Base-by-base conservation (phyloP, 1,140 invertebrate genomes). In the Nasonia giraulti region DNA sequence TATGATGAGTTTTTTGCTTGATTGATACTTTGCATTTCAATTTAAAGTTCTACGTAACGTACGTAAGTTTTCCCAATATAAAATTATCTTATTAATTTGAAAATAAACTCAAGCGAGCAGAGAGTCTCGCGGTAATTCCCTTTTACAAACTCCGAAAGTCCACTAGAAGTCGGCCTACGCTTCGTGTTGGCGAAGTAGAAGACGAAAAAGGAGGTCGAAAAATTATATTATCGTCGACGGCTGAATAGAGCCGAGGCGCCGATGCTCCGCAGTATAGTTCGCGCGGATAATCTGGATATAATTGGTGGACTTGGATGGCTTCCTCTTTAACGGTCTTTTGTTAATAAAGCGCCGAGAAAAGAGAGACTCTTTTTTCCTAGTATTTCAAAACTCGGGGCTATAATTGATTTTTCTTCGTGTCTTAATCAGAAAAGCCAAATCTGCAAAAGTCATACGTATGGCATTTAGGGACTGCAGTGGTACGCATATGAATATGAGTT, bases 191-290 rank as follows among this genome's bases (percentile, higher is more conserved):
- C 20, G 55, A 20, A n/a, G 55, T 17, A n/a, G 20, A 62, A 7
- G 55, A 62, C 55, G 55, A 62, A 62, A 62, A 62, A 62, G 55
- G 55, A 62, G 55, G 55, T 62, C 55, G 55, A 62, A 62, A 62
- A 62, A 62, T 62, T 62, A 20, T n/a, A n/a, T 62, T 62, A 62
- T 62, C 20, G 55, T 6, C 55, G 17, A 62, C 17, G 20, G 5
- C 55, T n/a, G 55, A 62, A 27, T 27, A n/a, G 55, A 62, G 6
- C 17, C 55, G n/a, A 62, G 17, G n/a, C 55, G 55, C 4, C 20
- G 55, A 55, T 14, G 17, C 8, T 40, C 40, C 8, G 40, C 1
- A 62, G 55, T 7, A 62, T 27, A 27, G 55, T 20, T 62, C 55
- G 23, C 23, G 31, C 23, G 31, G 2, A 11, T 69, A 31, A 71